These are phyloP conservation scores for Aphelenchoides bicaudatus DNA, from an alignment of 2,888 invertebrate genomes.

Conservation along the genomic window DNA sequence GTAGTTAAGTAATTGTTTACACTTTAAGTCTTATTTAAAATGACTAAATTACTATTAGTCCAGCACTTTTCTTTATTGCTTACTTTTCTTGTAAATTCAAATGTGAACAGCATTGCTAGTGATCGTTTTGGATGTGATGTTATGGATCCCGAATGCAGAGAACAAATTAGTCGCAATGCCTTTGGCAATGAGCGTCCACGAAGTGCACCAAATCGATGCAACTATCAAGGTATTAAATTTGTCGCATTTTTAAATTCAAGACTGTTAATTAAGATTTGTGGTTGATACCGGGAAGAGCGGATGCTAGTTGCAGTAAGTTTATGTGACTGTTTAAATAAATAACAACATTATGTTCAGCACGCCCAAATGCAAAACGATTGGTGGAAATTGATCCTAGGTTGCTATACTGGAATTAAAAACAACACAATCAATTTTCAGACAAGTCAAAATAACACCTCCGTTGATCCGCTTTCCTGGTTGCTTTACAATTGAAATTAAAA, in stretches of 20 bases:
- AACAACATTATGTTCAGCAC: constrained; percentile 42
- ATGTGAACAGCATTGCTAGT: no score
- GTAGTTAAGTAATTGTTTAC: no score
- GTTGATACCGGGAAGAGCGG: constrained; percentile 58
- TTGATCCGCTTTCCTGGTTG: constrained; percentile 59
- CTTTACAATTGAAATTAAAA: constrained; percentile 58
- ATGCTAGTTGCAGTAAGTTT: constrained; percentile 58
- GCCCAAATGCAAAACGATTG: constrained; percentile 51
- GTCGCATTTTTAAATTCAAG: no score
- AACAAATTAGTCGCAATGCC: constrained; percentile 22
- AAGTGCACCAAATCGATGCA: constrained; percentile 31
- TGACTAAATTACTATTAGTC: no score
- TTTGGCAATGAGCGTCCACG: not conserved
- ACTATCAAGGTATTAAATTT: no score
- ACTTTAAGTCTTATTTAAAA: no score
- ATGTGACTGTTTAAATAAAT: not conserved
- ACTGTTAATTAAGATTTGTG: no score
- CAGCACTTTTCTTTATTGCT: no score
- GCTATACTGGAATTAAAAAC: no score
- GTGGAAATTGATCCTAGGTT: constrained; percentile 54
- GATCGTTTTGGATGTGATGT: constrained; percentile 48
- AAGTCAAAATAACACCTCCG: constrained; percentile 53
- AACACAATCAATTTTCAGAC: no score
- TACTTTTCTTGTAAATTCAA: no score
- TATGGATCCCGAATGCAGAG: constrained; percentile 51